Conservation (phyloP, 2,113 vertebrate species). For the Calyptommatus sinebrachiatus region DNA sequence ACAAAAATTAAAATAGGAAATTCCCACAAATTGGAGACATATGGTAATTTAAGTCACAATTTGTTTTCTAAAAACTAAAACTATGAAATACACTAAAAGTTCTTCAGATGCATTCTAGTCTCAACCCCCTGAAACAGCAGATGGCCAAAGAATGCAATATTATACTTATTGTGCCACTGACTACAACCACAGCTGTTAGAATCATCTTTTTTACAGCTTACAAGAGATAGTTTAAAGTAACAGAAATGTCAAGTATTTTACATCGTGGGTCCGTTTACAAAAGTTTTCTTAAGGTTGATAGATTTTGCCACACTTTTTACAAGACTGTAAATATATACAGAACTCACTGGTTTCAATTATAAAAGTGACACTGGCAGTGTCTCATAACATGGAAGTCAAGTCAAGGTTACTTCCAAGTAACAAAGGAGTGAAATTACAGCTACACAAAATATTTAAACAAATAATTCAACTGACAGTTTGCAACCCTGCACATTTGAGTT, state of each 20-base stretch:
- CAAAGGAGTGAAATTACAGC: not conserved
- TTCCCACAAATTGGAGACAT: not conserved
- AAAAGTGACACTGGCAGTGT: constrained; percentile 8
- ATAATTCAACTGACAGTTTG: not conserved
- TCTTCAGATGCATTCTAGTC: not conserved
- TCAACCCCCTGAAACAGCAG: not conserved
- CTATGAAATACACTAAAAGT: not conserved
- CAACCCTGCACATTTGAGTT: not conserved
- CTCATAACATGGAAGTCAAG: constrained; percentile 29
- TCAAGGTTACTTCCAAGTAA: constrained; percentile 5
- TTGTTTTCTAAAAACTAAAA: not conserved
- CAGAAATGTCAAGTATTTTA: not conserved
- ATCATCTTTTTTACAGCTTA: not conserved
- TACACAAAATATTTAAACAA: constrained; percentile 7
- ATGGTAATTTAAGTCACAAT: not conserved
- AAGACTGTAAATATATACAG: constrained; percentile 28
- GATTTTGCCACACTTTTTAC: not conserved
- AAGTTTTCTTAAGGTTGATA: not conserved
- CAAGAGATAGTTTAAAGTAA: not conserved
- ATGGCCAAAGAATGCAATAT: not conserved
- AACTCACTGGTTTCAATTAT: constrained; percentile 22
- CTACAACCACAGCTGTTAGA: not conserved
- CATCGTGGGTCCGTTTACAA: not conserved
- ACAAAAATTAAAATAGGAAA: not conserved
- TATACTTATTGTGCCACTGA: not conserved